Conservation (phyloP, 1,140 invertebrate species). For the Venustaconcha ellipsiformis region DNA sequence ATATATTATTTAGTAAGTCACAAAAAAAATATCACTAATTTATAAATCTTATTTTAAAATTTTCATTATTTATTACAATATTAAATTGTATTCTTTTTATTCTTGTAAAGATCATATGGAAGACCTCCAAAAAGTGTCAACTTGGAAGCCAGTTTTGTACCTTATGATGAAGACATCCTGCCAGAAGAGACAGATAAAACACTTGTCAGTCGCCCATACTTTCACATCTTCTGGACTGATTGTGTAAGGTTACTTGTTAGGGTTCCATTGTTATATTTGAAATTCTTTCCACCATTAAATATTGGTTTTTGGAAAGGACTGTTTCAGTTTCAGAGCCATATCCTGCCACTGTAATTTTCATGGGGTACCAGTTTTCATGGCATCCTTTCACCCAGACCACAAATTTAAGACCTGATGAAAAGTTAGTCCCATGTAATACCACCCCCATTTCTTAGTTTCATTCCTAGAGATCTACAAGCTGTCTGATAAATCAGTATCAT, state of each 20-base stretch:
- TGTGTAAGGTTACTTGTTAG: conserved; percentile 71
- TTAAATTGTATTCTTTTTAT: conserved; percentile 10
- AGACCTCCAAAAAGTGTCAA: conserved; percentile 73
- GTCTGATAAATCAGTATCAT: too few species aligned
- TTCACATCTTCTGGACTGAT: conserved; percentile 95
- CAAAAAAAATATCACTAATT: not conserved
- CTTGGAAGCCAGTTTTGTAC: conserved; percentile 86
- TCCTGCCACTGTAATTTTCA: too few species aligned
- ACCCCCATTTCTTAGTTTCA: too few species aligned
- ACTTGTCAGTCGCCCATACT: conserved; percentile 86
- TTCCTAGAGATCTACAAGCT: too few species aligned
- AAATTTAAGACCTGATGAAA: too few species aligned
- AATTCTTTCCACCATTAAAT: not conserved
- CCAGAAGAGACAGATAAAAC: conserved; percentile 78
- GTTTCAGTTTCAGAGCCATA: too few species aligned
- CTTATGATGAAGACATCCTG: conserved; percentile 77
- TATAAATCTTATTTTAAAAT: not conserved
- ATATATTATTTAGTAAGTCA: not conserved
- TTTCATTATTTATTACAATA: not conserved
- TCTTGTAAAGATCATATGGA: conserved; percentile 71
- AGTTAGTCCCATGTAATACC: too few species aligned
- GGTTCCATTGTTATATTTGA: not conserved
- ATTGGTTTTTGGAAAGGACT: too few species aligned
- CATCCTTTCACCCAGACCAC: too few species aligned
- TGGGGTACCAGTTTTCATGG: too few species aligned